Evolutionary conservation across 2,888 invertebrate genomes (phyloP), one percentile per base, ranked within the genome.

Genomic region (Drosophila greeni): DNA sequence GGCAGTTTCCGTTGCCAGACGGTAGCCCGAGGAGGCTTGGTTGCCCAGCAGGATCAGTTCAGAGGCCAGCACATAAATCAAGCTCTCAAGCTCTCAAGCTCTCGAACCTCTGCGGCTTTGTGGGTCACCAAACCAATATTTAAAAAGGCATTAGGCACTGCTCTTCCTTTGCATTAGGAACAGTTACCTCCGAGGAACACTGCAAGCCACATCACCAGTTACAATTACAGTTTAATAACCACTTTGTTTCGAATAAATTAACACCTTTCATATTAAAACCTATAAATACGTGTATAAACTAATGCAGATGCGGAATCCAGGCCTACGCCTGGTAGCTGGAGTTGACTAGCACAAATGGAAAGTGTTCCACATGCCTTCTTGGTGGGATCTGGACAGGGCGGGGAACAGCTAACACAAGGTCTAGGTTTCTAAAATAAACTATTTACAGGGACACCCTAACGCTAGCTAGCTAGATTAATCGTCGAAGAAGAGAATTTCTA

Each of bases 401-500:
- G 42, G 37, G 45, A 57, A 39, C 29, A 14, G 31, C 45, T 57
- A 53, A 37, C 12, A 34, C 48, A 51, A 57, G 29, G 47, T 57
- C 26, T 12, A 24, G 34, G 11, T 12, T 29, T 24, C 36, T 51
- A 43, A 11, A 36, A 59, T 59, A 59, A 31, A 66, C 23, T 77
- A 74, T 76, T 42, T 74, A 78, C 78, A 77, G 9, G 52, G 20
- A 66, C 18, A 18, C 2, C 34, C 42, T 70, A 65, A 40, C 3
- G 2, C 42, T 56, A 40, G 31, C 40, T 51, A 20, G 39, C 39
- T 9, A 14, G 37, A 16, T 81, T 77, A 89, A 73, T 89, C 89
- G 37, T 89, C 89, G 60, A 89, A 89, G 62, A 89, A 89, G 43
- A 89, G 78, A 66, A 89, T 88, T 79, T 89, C 88, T 37, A 89